Conservation (phyloP, 92 coral and sea anemone genomes). For the Parazoanthus swiftii region DNA sequence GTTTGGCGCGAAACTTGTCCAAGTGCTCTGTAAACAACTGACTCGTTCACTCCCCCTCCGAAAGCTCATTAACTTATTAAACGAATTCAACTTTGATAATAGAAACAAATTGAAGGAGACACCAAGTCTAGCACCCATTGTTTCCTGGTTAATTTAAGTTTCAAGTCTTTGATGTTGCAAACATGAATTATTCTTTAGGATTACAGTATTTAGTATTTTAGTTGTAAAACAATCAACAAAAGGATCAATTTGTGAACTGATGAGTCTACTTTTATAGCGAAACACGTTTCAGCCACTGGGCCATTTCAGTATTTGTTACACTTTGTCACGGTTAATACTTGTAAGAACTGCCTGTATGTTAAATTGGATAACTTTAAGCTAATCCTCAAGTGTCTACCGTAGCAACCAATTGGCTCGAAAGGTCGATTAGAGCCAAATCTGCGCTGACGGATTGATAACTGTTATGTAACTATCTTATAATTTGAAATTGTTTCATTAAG, state of each 20-base stretch:
- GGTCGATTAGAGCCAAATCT: conserved; percentile 33
- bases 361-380: conserved; percentile 29
- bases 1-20: not conserved
- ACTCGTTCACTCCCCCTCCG: conserved; percentile 37
- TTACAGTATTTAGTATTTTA: not conserved
- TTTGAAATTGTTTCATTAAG: not conserved
- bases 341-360: not conserved
- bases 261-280: not conserved
- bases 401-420: conserved; percentile 26
- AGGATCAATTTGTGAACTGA: not conserved
- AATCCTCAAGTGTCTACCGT: not conserved
- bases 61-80: conserved; percentile 45
- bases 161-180: conserved; percentile 32
- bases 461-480: conserved; percentile 6
- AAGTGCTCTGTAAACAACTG: conserved; percentile 35
- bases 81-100: conserved; percentile 26
- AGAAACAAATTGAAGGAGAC: conserved; percentile 59
- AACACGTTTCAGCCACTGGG: not conserved
- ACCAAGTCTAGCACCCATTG: conserved; percentile 65
- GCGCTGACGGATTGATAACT: conserved; percentile 35
- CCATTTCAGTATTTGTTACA: not conserved
- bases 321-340: not conserved
- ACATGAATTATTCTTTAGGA: conserved; percentile 24
- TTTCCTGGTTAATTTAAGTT: conserved; percentile 65
- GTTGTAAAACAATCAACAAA: not conserved